phyloP scores from a whole-genome alignment of 2,888 invertebrate genomes.

The Sphaeridia pumilis region DNA sequence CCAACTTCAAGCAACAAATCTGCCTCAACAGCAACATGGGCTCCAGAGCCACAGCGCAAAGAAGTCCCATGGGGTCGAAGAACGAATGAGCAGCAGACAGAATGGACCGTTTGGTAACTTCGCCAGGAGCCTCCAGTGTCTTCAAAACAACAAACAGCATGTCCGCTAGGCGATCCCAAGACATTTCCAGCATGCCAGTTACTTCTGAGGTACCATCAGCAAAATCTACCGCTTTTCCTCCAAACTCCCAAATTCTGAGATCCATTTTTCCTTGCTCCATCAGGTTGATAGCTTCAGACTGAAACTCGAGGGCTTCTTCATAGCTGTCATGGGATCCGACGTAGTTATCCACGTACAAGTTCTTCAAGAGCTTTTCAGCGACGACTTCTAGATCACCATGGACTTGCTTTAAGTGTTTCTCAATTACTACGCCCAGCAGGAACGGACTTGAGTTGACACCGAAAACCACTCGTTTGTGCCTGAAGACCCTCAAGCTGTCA shows the following conservation, averaged over 20 bases:
- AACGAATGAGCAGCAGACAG: conserved; percentile 5
- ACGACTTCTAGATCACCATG: no score
- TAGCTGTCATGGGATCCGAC: background rate
- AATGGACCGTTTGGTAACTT: conserved; percentile 8
- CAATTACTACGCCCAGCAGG: no score
- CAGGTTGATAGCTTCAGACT: conserved; percentile 13
- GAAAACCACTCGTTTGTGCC: conserved; percentile 15
- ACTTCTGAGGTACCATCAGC: no score
- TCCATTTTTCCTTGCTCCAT: conserved; percentile 28
- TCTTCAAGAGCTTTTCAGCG: conserved; percentile 3
- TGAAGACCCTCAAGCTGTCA: background rate
- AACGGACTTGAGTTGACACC: conserved; percentile 16
- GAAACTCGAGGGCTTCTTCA: conserved; percentile 1
- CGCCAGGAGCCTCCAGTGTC: background rate
- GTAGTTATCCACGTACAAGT: conserved; percentile 16
- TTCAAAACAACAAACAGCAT: conserved; percentile 17
- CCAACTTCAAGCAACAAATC: conserved; percentile 14
- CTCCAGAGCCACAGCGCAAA: background rate
- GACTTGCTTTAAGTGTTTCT: no score
- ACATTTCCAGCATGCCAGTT: conserved; percentile 11
- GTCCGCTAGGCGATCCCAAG: conserved; percentile 11
- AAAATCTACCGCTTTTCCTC: no score
- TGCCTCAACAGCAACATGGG: conserved; percentile 20
- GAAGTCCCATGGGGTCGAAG: conserved; percentile 13
- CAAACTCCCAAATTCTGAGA: conserved; percentile 31